A percentile compares a stretch with the other conserved stretches of the same genome.
Conservation (phyloP, 2,797 vertebrate genomes). For the Decapterus maruadsi region DNA sequence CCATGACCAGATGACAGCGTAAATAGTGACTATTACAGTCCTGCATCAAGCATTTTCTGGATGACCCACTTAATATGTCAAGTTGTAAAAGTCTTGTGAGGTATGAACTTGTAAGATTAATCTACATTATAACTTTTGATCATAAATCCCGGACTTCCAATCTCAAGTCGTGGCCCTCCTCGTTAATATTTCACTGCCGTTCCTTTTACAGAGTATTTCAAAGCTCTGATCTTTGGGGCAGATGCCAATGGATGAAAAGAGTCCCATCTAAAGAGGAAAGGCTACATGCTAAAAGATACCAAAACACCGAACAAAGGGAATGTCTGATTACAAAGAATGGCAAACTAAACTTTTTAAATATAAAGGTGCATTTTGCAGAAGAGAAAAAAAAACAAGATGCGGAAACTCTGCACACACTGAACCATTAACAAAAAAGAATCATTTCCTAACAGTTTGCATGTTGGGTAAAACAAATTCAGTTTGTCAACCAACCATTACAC, state of each 20-base stretch:
- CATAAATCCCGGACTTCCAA: constrained; percentile 32
- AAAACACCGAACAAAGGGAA: constrained; percentile 68
- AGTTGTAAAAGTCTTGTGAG: constrained; percentile 16
- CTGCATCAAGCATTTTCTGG: constrained; percentile 15
- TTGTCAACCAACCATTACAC: constrained; percentile 10
- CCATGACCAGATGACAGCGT: constrained; percentile 18
- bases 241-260: constrained; percentile 57
- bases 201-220: constrained; percentile 51
- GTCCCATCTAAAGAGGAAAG: constrained; percentile 30
- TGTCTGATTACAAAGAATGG: constrained; percentile 65
- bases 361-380: constrained; percentile 4
- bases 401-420: no score
- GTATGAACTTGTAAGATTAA: constrained; percentile 14
- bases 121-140: constrained; percentile 42
- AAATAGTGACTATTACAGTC: constrained; percentile 27
- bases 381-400: neutral
- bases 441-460: neutral
- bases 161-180: constrained; percentile 14
- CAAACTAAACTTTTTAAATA: constrained; percentile 25
- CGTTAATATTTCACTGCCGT: constrained; percentile 68
- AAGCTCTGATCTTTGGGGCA: constrained; percentile 61
- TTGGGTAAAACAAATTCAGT: neutral
- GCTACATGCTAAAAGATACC: constrained; percentile 23
- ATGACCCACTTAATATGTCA: constrained; percentile 57
- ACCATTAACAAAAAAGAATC: neutral